These are phyloP conservation scores for Chromis chromis DNA, from an alignment of 2,797 vertebrate genomes.

Conservation along the genomic window DNA sequence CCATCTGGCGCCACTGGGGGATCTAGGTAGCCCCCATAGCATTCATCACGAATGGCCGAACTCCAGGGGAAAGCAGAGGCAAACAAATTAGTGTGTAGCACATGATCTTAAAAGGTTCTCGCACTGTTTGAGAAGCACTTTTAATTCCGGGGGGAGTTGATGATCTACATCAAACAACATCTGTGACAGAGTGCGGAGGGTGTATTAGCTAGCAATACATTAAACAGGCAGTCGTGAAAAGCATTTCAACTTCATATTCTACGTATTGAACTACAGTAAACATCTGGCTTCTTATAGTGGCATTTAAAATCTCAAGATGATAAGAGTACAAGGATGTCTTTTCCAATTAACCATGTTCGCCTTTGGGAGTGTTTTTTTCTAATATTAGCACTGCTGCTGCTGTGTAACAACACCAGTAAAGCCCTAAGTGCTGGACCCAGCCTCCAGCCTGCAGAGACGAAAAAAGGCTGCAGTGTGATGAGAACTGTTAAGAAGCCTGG, in stretches of 20 bases:
- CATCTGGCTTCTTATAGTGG: conserved; percentile 32
- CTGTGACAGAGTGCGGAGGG: conserved; percentile 32
- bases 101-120: conserved; percentile 34
- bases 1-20: conserved; percentile 64
- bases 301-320: conserved; percentile 3
- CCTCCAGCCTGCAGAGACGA: conserved; percentile 15
- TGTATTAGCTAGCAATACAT: conserved; percentile 15
- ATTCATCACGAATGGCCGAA: conserved; percentile 40
- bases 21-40: conserved; percentile 28
- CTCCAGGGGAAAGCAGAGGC: conserved; percentile 22
- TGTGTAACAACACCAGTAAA: background rate
- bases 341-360: conserved; percentile 1
- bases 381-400: conserved; percentile 11
- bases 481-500: conserved; percentile 20
- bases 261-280: conserved; percentile 27
- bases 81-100: conserved; percentile 58
- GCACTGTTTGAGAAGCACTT: conserved; percentile 23
- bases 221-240: conserved; percentile 24
- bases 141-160: conserved; percentile 19
- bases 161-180: conserved; percentile 47
- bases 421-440: conserved; percentile 9
- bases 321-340: background rate
- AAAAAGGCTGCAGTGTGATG: conserved; percentile 38
- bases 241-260: conserved; percentile 23
- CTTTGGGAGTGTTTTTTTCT: conserved; percentile 5